phyloP scores from a whole-genome alignment of 1,140 invertebrate species.

The Leptopilina boulardi region DNA sequence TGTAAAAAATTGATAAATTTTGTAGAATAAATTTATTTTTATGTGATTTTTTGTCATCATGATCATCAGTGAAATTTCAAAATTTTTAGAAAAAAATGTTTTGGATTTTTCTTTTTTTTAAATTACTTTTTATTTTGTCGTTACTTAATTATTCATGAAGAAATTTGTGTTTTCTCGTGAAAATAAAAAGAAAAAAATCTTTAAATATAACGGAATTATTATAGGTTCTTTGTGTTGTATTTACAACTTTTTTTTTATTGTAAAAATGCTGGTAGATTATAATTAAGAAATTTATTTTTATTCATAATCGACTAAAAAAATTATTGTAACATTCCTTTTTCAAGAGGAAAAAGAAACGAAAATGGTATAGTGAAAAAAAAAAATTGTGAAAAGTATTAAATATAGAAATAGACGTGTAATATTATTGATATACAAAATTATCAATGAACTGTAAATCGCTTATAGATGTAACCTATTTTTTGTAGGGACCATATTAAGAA shows the following conservation, averaged over 20 bases:
- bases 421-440: slow-evolving; percentile 61
- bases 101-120: slow-evolving; percentile 30
- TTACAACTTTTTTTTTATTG: background rate
- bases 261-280: background rate
- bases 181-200: background rate
- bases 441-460: slow-evolving; percentile 64
- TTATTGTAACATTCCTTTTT: slow-evolving; percentile 37
- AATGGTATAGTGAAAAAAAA: slow-evolving; percentile 33
- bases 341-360: background rate
- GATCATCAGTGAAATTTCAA: background rate
- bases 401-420: slow-evolving; percentile 49
- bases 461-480: slow-evolving; percentile 73
- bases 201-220: background rate
- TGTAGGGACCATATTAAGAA: slow-evolving; percentile 68
- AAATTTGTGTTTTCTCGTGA: background rate
- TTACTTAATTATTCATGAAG: background rate
- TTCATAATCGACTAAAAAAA: background rate
- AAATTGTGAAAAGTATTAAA: slow-evolving; percentile 49
- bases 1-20: background rate
- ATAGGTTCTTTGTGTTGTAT: slow-evolving; percentile 14
- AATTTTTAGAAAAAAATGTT: background rate
- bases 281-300: background rate
- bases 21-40: background rate
- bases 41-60: background rate
- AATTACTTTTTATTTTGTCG: slow-evolving; percentile 37